Percentiles rank a stretch among this genome's conserved stretches.
Evolutionary conservation across 1,140 invertebrate genomes (phyloP).

Genomic region (Papilio helenus): DNA sequence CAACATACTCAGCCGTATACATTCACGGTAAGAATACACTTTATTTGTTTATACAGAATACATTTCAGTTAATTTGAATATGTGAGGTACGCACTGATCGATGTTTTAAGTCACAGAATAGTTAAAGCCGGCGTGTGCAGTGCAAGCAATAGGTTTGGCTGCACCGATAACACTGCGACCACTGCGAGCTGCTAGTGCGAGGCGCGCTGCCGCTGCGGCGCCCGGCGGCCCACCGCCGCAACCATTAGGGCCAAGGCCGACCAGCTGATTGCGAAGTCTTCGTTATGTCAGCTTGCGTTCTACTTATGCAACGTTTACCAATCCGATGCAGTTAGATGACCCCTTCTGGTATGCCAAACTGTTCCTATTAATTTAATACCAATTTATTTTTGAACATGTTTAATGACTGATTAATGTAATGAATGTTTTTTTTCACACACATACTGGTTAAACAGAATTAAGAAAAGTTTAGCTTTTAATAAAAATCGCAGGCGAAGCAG

Average conservation of each 20-base stretch:
- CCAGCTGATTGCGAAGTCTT: constrained; percentile 73
- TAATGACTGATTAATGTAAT: not conserved
- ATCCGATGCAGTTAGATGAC: constrained; percentile 76
- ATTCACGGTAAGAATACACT: constrained; percentile 9
- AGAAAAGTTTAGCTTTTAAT: too few relatives aligned
- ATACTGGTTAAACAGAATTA: not conserved
- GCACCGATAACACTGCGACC: constrained; percentile 43
- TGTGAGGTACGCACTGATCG: not conserved
- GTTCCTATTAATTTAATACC: constrained; percentile 38
- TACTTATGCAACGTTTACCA: constrained; percentile 78
- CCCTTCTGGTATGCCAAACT: constrained; percentile 48
- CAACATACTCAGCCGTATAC: not conserved
- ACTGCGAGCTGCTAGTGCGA: constrained; percentile 40
- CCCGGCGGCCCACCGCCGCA: constrained; percentile 47
- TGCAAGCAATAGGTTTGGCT: constrained; percentile 24
- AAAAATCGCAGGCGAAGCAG: too few relatives aligned
- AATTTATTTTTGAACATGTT: constrained; percentile 13
- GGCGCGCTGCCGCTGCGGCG: constrained; percentile 41
- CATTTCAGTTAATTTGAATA: constrained; percentile 25
- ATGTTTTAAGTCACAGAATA: not conserved
- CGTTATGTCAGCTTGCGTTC: constrained; percentile 80
- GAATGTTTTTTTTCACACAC: not conserved
- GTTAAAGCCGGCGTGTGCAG: not conserved
- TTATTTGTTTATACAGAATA: constrained; percentile 5
- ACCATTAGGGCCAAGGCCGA: constrained; percentile 75